A percentile compares a stretch with the other conserved stretches of the same genome.
phyloP scores from a whole-genome alignment of 2,113 vertebrate species.

The Hippocampus guttulatus region DNA sequence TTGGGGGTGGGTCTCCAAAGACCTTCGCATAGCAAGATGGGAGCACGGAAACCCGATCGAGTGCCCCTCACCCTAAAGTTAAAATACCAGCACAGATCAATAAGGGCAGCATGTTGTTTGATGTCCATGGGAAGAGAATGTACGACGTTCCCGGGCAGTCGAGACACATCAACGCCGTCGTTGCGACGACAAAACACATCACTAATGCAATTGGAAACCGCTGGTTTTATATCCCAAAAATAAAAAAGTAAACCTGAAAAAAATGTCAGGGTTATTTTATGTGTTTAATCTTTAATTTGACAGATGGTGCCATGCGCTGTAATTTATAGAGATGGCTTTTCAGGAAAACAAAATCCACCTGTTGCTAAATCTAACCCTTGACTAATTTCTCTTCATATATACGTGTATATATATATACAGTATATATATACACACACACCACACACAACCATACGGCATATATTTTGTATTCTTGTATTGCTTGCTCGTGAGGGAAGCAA shows the following conservation, averaged over 20 bases:
- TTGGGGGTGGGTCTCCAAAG: not conserved
- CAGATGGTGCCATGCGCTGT: no score
- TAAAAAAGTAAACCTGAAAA: not conserved
- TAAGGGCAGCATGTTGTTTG: conserved; percentile 65
- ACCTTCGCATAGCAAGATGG: not conserved
- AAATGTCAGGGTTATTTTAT: not conserved
- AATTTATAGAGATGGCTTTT: no score
- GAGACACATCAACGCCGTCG: no score
- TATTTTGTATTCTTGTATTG: no score
- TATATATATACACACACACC: no score
- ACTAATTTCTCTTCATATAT: no score
- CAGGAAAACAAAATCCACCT: no score
- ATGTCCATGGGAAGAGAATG: conserved; percentile 30
- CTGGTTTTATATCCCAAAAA: not conserved
- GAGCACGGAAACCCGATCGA: conserved; percentile 64
- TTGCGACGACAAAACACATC: not conserved
- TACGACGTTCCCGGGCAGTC: not conserved
- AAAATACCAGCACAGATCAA: conserved; percentile 70
- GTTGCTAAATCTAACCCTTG: no score
- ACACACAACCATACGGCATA: no score
- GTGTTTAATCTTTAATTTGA: no score
- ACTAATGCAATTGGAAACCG: not conserved
- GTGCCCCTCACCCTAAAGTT: conserved; percentile 62
- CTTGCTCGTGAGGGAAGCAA: no score
- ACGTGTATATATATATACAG: no score